Base-by-base conservation (phyloP, 2,113 vertebrate species). In the Prolemur simus region DNA sequence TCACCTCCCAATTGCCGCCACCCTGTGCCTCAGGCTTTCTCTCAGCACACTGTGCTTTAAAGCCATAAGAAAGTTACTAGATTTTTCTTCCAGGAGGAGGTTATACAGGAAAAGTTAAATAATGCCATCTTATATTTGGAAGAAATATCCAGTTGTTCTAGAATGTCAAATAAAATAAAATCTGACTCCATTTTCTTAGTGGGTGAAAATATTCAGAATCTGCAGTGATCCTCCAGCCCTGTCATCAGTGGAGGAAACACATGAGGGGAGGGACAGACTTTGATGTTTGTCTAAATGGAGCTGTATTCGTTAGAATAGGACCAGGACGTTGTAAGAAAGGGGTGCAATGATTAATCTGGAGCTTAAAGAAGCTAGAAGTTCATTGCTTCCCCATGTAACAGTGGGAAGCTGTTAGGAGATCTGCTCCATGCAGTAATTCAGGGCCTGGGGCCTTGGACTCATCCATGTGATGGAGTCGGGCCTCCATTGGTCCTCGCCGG, bases 101-200 rank as follows among this genome's bases (percentile, higher is more conserved):
- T 47, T 37, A 10, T 63, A 32, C 21, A 15, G 73, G 13, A 81
- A 96, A 71, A 92, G 82, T 54, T 76, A 60, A 94, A 39, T 86
- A 82, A 87, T n/a, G 27, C 68, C 60, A 82, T 69, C 86, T 76
- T 52, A 63, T 64, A 80, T 89, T 76, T 87, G 80, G 74, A 86
- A 90, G 89, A 92, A 89, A 47, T 37, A 60, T 68, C 21, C 39
- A 56, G 21, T 92, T 88, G 68, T 90, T 83, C 69, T 83, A 45
- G 54, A 96, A 82, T 27, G 71, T 89, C 45, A 81, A 88, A 88
- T 56, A 76, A 39, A 83, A 34, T 64, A 47, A 90, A 94, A 69
- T 56, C 29, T 58, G 52, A 76, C 37, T 56, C 20, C 54, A 66
- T 69, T 69, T 83, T 91, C 56, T 49, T 71, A n/a, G 8, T 17